phyloP scores from a whole-genome alignment of 2,888 invertebrate species.

The Eristalis arbustorum region DNA sequence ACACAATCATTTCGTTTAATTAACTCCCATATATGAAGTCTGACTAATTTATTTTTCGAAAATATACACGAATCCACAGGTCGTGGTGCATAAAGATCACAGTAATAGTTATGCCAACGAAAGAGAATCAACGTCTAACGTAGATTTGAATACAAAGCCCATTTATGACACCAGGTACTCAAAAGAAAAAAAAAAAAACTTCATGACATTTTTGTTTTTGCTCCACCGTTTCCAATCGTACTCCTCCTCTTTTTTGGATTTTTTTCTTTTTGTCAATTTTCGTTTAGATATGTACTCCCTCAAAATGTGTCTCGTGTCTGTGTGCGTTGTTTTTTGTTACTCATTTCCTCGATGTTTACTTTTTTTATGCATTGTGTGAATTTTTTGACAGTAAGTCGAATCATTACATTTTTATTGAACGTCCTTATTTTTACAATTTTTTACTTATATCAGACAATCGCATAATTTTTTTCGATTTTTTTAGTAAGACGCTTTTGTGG shows the following conservation, averaged over 20 bases:
- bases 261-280: background rate
- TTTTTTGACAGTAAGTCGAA: background rate
- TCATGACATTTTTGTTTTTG: slow-evolving; percentile 11
- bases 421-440: background rate
- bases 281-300: background rate
- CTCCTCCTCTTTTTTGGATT: background rate
- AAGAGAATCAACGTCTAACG: slow-evolving; percentile 72
- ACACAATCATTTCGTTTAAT: slow-evolving; percentile 3
- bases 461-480: too few relatives aligned
- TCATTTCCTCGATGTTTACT: slow-evolving; percentile 37
- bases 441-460: too few relatives aligned
- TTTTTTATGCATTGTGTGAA: background rate
- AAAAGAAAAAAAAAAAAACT: slow-evolving; percentile 50
- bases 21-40: slow-evolving; percentile 14
- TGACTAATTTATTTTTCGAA: slow-evolving; percentile 40
- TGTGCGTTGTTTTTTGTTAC: slow-evolving; percentile 54
- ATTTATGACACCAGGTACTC: slow-evolving; percentile 75
- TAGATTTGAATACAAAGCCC: slow-evolving; percentile 74
- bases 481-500: too few relatives aligned
- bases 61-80: slow-evolving; percentile 74
- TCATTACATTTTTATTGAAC: background rate
- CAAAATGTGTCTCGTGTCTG: slow-evolving; percentile 30
- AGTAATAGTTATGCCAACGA: slow-evolving; percentile 72
- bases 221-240: background rate
- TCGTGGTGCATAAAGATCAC: slow-evolving; percentile 78